Base-by-base conservation (phyloP, 2,113 vertebrate species). In the Hystrix brachyura region DNA sequence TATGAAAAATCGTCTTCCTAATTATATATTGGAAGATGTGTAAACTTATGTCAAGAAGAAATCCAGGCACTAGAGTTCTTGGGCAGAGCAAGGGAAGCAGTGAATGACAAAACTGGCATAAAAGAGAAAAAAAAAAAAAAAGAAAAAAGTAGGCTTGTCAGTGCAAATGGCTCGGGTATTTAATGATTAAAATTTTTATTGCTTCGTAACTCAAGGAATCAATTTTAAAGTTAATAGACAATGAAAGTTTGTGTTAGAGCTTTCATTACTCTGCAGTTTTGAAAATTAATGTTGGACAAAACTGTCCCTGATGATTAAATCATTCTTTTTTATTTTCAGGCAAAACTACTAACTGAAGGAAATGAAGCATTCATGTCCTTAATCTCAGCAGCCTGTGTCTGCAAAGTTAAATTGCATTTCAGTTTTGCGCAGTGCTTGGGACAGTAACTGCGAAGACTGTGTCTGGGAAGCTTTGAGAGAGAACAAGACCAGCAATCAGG, bases 231-330 rank as follows among this genome's bases (percentile, higher is more conserved):
- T 57, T 87, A 78, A 69, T 29, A 91, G 84, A 62, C 43, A 60
- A 89, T 67, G 51, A 78, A 32, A 51, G 23, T 62, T 32, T 59
- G 38, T 55, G 8, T 18, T 38, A 18, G 13, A 43, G 48, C 8
- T 94, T 88, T 94, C 55, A 43, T 51, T 91, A 46, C 38, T 27
- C 69, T 65, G 51, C 21, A 21, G 23, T 60, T 90, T 79, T 10
- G 51, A 84, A 72, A 90, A 84, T 34, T 92, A 53, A 71, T 67
- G 55, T 87, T 72, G 21, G 43, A 80, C 25, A 79, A 83, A 94
- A 65, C 1, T 15, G 53, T 53, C 34, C 2, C 11, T 18, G 57
- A 55, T 38, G 46, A 79, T 67, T 15, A 91, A 83, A 15, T 91
- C 67, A 65, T 71, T 71, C 25, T 78, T 78, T 96, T 72, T 69